A percentile compares a stretch with the other conserved stretches of the same genome.
These are phyloP conservation scores for Atrichornis clamosus DNA, from an alignment of 2,113 vertebrate genomes.

Conservation along the genomic window DNA sequence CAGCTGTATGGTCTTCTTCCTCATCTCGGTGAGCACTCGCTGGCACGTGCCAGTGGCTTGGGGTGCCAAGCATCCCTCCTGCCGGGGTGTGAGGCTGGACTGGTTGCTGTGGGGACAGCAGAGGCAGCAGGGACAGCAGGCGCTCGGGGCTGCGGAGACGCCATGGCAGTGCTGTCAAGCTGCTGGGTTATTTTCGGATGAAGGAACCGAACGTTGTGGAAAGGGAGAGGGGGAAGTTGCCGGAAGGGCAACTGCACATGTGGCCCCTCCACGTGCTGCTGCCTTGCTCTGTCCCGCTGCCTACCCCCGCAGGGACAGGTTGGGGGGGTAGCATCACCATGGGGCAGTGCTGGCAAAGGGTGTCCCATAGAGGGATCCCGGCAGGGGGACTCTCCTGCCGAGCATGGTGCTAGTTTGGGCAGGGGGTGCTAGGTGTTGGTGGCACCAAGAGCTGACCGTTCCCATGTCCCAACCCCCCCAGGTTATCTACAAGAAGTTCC, in stretches of 20 bases:
- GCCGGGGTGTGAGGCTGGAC: background rate
- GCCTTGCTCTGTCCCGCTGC: fast-evolving
- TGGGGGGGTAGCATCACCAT: fast-evolving
- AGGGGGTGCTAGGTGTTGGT: fast-evolving
- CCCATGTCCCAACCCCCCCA: background rate
- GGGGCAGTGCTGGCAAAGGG: background rate
- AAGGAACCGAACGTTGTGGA: background rate
- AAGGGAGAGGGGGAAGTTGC: background rate
- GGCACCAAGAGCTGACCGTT: fast-evolving
- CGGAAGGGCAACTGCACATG: fast-evolving
- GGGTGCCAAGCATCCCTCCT: background rate
- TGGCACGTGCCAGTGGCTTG: fast-evolving
- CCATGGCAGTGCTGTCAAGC: background rate
- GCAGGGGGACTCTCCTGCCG: background rate
- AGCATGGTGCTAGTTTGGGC: fast-evolving
- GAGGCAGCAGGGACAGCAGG: background rate
- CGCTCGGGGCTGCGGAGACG: background rate
- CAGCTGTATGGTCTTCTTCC: constrained; percentile 98
- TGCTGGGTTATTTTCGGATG: constrained; percentile 47
- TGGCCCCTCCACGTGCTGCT: background rate
- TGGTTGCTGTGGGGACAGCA: background rate
- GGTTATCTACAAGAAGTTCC: constrained; percentile 97
- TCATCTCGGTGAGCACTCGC: constrained; percentile 82
- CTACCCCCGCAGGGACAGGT: background rate
- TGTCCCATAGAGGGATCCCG: background rate